Evolutionary conservation across 2,113 vertebrate species (phyloP).

Genomic region (Paralichthys olivaceus): DNA sequence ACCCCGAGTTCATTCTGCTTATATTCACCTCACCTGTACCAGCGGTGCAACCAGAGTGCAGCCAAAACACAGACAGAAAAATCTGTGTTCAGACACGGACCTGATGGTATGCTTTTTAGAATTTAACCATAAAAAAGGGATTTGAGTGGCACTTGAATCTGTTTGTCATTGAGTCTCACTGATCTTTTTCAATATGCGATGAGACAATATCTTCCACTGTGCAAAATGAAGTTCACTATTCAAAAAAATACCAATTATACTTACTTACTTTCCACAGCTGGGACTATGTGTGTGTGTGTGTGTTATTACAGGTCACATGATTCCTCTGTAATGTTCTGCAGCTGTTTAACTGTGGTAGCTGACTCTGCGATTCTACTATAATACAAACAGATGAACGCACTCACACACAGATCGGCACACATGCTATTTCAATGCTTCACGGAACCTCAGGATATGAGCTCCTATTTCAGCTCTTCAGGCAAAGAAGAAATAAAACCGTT

Average conservation of each 20-base stretch:
- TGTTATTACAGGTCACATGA: constrained; percentile 71
- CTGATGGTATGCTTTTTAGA: too few relatives aligned
- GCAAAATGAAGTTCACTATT: constrained; percentile 35
- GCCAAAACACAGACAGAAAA: neutral
- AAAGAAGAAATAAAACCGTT: constrained; percentile 11
- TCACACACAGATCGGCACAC: constrained; percentile 5
- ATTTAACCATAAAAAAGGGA: neutral
- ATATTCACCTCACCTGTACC: constrained; percentile 26
- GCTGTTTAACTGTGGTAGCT: constrained; percentile 73
- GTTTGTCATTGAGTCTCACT: neutral
- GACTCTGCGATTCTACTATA: constrained; percentile 64
- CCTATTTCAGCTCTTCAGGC: constrained; percentile 62
- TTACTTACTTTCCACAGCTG: constrained; percentile 61
- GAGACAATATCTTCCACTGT: constrained; percentile 40
- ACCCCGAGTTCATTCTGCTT: constrained; percentile 39
- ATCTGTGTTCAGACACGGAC: neutral
- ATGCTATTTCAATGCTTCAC: constrained; percentile 30
- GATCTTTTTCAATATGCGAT: constrained; percentile 21
- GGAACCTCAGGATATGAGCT: constrained; percentile 56
- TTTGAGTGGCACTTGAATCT: neutral
- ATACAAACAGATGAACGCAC: constrained; percentile 28
- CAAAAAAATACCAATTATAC: constrained; percentile 58
- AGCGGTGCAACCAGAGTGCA: neutral
- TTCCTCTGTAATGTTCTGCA: constrained; percentile 75
- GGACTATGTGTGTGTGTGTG: constrained; percentile 48